These are phyloP conservation scores for Zaprionus obscuricornis DNA, from an alignment of 2,888 invertebrate genomes.

Conservation along the genomic window DNA sequence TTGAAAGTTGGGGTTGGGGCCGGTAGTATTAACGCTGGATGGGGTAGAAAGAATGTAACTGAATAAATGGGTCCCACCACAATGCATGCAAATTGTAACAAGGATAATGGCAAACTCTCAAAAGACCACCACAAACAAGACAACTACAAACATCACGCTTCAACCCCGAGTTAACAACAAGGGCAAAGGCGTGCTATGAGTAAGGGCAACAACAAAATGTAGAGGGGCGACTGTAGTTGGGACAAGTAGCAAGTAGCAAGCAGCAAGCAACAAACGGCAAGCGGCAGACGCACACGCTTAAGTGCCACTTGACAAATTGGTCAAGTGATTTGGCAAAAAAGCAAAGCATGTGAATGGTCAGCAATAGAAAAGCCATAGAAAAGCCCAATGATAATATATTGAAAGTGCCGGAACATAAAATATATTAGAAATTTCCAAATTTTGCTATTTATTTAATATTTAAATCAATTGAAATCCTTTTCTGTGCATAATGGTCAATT, in stretches of 20 bases:
- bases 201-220: background rate
- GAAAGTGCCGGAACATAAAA: no score
- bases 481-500: no score
- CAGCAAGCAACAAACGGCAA: background rate
- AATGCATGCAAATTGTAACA: slow-evolving; percentile 74
- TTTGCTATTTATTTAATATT: no score
- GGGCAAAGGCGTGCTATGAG: background rate
- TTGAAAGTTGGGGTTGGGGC: background rate
- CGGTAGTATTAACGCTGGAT: background rate
- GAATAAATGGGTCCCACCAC: slow-evolving; percentile 53
- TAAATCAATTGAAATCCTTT: no score
- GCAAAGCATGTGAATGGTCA: slow-evolving; percentile 13
- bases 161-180: slow-evolving; percentile 42
- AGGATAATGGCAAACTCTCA: slow-evolving; percentile 71
- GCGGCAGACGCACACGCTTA: slow-evolving; percentile 63
- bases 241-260: background rate
- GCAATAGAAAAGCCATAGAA: slow-evolving; percentile 22
- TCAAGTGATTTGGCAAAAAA: slow-evolving; percentile 82
- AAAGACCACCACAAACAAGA: slow-evolving; percentile 71
- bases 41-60: slow-evolving; percentile 6
- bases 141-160: slow-evolving; percentile 42
- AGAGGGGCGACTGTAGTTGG: background rate
- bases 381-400: no score
- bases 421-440: no score
- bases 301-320: slow-evolving; percentile 82